Percentiles rank a stretch among this genome's conserved stretches.
Conservation (phyloP, 2,113 vertebrate species). For the Myotis lucifugus region DNA sequence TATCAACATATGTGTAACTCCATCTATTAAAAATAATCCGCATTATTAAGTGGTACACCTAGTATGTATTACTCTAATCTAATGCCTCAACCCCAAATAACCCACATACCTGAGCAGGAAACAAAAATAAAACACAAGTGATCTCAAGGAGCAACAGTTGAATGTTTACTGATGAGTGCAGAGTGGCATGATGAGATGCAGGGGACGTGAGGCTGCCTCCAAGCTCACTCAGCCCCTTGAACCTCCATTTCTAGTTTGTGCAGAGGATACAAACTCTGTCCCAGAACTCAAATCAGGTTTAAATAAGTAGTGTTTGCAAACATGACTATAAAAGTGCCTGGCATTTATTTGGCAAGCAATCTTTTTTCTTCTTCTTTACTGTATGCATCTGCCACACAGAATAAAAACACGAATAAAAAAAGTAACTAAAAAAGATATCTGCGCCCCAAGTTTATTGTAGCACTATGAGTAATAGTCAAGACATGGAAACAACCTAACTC, state of each 20-base stretch:
- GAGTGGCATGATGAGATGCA: accelerated
- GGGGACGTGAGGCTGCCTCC: accelerated
- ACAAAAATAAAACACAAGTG: not conserved
- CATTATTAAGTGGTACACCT: too few relatives aligned
- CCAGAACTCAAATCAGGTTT: not conserved
- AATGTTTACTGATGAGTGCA: not conserved
- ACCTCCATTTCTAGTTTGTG: not conserved
- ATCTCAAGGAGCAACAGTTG: not conserved
- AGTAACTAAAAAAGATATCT: not conserved
- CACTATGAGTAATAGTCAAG: not conserved
- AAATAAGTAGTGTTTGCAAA: not conserved
- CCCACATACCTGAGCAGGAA: not conserved
- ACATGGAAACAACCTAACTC: not conserved
- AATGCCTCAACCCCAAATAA: not conserved
- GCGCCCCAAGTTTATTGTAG: not conserved
- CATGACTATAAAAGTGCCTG: not conserved
- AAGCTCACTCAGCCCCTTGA: accelerated
- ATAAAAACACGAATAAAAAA: not conserved
- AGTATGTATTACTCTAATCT: not conserved
- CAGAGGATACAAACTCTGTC: not conserved
- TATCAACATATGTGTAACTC: too few relatives aligned
- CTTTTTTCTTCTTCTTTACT: not conserved
- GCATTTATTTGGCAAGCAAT: not conserved
- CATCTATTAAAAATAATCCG: too few relatives aligned
- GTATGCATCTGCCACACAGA: not conserved